These are phyloP conservation scores for Hemibates koningsi DNA, from an alignment of 2,113 vertebrate species.

Conservation along the genomic window DNA sequence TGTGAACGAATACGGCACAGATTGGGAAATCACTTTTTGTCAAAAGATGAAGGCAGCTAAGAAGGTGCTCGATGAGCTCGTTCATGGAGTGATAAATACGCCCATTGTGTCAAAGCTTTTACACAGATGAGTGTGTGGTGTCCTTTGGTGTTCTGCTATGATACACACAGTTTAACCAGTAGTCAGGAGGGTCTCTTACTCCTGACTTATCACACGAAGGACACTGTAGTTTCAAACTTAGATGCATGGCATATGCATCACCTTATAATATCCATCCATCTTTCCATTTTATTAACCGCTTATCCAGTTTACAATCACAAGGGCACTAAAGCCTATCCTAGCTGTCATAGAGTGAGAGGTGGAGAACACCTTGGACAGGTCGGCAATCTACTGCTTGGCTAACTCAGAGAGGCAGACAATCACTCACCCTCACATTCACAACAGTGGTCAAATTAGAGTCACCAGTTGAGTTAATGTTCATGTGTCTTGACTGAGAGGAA, in stretches of 20 bases:
- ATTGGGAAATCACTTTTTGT: neutral
- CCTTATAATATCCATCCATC: neutral
- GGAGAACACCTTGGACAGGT: neutral
- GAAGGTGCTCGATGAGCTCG: neutral
- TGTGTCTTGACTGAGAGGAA: neutral
- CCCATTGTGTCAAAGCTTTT: neutral
- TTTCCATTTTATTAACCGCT: neutral
- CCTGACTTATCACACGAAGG: neutral
- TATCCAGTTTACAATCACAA: neutral
- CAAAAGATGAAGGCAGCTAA: neutral
- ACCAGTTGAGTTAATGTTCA: neutral
- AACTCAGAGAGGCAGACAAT: neutral
- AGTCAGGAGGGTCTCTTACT: neutral
- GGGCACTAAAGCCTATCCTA: neutral
- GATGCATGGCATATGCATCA: neutral
- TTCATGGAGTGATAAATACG: neutral
- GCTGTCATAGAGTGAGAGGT: neutral
- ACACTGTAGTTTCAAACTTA: neutral
- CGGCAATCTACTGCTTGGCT: neutral
- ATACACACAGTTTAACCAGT: neutral
- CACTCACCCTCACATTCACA: neutral
- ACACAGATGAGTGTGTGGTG: neutral
- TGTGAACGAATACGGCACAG: neutral
- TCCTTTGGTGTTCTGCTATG: neutral
- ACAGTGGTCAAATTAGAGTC: neutral